phyloP scores from a whole-genome alignment of 2,888 invertebrate species.

The Trypoxylon attenuatum region DNA sequence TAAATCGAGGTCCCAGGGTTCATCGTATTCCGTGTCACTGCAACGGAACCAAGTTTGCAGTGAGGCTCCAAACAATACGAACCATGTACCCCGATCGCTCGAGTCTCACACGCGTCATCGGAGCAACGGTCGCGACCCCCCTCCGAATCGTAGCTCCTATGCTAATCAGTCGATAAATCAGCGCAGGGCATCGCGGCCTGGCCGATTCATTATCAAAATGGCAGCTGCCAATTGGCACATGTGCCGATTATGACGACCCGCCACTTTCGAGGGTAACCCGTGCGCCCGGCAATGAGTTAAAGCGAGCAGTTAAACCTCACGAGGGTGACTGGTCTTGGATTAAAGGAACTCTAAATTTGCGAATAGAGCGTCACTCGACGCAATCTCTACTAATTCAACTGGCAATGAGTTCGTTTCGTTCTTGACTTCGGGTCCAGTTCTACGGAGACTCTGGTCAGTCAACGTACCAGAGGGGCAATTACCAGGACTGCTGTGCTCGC shows the following conservation, averaged over 20 bases:
- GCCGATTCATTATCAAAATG: slow-evolving; percentile 57
- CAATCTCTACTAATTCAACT: not conserved
- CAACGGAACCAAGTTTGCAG: too few species aligned
- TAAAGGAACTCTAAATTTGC: too few species aligned
- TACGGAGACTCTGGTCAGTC: too few species aligned
- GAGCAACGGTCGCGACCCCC: slow-evolving; percentile 31
- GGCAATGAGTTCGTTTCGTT: not conserved
- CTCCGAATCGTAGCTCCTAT: slow-evolving; percentile 40
- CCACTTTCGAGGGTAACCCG: not conserved
- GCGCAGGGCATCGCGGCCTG: slow-evolving; percentile 55
- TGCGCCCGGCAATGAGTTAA: not conserved
- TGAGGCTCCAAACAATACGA: not conserved
- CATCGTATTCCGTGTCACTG: too few species aligned
- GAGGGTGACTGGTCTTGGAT: too few species aligned
- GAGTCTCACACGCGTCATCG: slow-evolving; percentile 8
- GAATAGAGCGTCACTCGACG: too few species aligned
- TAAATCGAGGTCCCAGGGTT: too few species aligned
- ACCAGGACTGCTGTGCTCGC: too few species aligned
- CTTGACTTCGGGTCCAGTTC: not conserved
- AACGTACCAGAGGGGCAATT: too few species aligned
- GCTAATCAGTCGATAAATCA: slow-evolving; percentile 73
- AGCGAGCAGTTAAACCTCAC: too few species aligned
- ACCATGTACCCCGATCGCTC: too few species aligned
- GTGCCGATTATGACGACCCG: slow-evolving; percentile 42
- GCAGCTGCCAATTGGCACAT: slow-evolving; percentile 54